phyloP scores from a whole-genome alignment of 2,797 vertebrate genomes.

The Argentina silus region DNA sequence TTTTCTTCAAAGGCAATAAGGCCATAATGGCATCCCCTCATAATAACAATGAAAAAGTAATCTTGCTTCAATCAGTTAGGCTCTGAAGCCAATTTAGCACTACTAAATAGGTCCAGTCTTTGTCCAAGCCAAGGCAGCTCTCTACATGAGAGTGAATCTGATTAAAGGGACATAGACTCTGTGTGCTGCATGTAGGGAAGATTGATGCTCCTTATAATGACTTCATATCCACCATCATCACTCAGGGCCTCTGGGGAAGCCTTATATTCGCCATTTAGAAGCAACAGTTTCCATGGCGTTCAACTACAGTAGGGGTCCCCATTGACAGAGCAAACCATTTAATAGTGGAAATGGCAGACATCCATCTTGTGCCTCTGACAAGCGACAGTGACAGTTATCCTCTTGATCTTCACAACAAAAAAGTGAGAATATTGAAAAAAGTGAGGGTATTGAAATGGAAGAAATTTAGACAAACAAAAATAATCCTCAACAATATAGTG shows the following conservation, averaged over 20 bases:
- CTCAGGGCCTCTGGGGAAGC: conserved; percentile 42
- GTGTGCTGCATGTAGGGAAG: conserved; percentile 29
- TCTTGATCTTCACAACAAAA: conserved; percentile 3
- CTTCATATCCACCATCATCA: conserved; percentile 56
- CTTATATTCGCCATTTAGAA: conserved; percentile 33
- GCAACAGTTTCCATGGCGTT: conserved; percentile 38
- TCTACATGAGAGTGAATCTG: conserved; percentile 28
- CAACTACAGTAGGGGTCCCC: conserved; percentile 26
- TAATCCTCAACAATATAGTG: not conserved
- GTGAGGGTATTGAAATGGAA: not conserved
- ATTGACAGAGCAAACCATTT: conserved; percentile 36
- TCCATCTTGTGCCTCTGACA: conserved; percentile 24
- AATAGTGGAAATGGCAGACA: conserved; percentile 27
- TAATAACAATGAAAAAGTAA: not conserved
- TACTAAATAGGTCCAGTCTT: conserved; percentile 18
- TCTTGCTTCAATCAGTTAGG: not conserved
- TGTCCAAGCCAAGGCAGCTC: conserved; percentile 16
- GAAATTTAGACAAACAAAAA: not conserved
- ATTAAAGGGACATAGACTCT: conserved; percentile 33
- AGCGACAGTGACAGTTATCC: conserved; percentile 20
- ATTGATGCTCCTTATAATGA: conserved; percentile 54
- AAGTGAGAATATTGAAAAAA: not conserved
- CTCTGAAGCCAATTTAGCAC: not conserved
- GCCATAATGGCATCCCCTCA: not conserved
- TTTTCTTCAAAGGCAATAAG: no score